These are phyloP conservation scores for Sarcophaga bullata DNA, from an alignment of 1,140 invertebrate species.

Conservation along the genomic window DNA sequence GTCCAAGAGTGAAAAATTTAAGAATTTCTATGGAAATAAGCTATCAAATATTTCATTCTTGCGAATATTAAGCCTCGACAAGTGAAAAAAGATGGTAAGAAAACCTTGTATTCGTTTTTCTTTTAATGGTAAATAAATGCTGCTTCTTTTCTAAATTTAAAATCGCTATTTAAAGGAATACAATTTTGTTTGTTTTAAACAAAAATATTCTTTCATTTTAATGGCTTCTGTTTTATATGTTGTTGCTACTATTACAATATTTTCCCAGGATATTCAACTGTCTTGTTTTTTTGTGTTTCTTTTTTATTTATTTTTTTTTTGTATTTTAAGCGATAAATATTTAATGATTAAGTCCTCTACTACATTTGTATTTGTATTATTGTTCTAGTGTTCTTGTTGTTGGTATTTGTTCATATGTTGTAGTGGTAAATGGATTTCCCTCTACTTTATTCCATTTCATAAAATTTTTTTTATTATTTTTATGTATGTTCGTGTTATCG, in stretches of 20 bases:
- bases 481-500: not conserved
- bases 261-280: conserved; percentile 10
- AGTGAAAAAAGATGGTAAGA: not conserved
- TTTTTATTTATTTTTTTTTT: not conserved
- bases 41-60: not conserved
- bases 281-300: not conserved
- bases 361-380: not conserved
- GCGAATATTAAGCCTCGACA: not conserved
- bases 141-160: not conserved
- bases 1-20: no score
- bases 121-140: not conserved
- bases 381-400: not conserved
- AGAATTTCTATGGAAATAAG: not conserved
- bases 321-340: conserved; percentile 18
- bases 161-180: no score
- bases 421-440: no score
- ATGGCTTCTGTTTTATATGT: no score
- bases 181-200: no score
- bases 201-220: no score
- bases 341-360: not conserved
- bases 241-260: not conserved
- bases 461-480: no score
- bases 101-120: conserved; percentile 12
- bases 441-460: no score
- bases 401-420: not conserved